Evolutionary conservation across 2,113 vertebrate species (phyloP).

Genomic region (Tachysurus vachellii): DNA sequence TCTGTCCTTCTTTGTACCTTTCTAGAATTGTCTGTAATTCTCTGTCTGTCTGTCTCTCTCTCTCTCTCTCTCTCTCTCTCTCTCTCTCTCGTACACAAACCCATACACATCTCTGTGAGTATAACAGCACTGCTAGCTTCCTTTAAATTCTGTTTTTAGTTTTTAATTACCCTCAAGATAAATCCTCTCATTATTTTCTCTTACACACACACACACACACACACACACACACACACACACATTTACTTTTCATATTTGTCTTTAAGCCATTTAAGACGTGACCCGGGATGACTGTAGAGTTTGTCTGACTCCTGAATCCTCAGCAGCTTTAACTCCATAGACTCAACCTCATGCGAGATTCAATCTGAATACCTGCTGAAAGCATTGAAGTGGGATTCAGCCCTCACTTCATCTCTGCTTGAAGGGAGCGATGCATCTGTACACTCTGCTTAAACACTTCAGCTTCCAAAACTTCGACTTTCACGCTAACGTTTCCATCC

Average conservation of each 20-base stretch:
- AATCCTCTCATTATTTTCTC: conserved; percentile 46
- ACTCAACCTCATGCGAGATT: neutral
- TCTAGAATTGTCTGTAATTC: neutral
- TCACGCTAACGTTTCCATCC: neutral
- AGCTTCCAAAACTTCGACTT: neutral
- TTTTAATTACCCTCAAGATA: conserved; percentile 32
- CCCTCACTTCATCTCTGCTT: neutral
- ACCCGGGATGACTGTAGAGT: neutral
- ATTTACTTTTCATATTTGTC: neutral
- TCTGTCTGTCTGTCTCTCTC: neutral
- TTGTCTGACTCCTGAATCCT: neutral
- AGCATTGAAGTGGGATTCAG: neutral
- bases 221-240: no score
- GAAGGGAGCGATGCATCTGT: neutral
- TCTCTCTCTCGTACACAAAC: no score
- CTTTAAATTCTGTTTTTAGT: neutral
- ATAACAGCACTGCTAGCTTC: neutral
- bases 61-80: neutral
- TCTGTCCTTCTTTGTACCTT: neutral
- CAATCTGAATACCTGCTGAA: neutral
- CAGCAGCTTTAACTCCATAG: neutral
- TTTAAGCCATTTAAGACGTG: neutral
- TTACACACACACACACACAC: conserved; percentile 38
- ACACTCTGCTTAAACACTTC: neutral
- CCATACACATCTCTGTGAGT: neutral